Evolutionary conservation across 2,113 vertebrate species (phyloP).

Genomic region (Heterotis niloticus): DNA sequence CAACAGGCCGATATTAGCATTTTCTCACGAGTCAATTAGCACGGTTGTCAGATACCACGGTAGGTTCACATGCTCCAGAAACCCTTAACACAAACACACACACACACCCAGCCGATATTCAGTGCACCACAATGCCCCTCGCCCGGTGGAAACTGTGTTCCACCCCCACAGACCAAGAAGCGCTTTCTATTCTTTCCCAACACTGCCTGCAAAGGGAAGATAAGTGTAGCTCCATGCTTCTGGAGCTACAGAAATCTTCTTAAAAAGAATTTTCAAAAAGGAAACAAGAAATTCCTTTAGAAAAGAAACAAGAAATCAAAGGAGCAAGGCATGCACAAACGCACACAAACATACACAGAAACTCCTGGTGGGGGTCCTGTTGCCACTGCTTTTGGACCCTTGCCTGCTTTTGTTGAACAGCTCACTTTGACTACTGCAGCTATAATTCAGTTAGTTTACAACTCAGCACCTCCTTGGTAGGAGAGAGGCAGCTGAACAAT

Average conservation of each 20-base stretch:
- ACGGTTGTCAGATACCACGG: conserved; percentile 33
- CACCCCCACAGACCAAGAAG: neutral
- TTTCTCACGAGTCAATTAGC: conserved; percentile 48
- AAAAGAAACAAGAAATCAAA: neutral
- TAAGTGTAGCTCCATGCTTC: neutral
- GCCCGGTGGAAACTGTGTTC: too few relatives aligned
- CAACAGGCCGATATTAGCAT: conserved; percentile 34
- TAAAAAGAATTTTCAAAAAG: neutral
- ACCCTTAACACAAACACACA: neutral
- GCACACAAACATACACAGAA: neutral
- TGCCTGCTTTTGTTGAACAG: too few relatives aligned
- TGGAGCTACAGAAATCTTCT: neutral
- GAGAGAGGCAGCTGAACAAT: too few relatives aligned
- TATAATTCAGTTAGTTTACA: too few relatives aligned
- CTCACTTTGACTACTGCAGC: too few relatives aligned
- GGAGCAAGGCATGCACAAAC: neutral
- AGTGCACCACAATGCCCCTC: neutral
- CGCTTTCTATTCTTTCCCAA: neutral
- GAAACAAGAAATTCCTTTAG: neutral
- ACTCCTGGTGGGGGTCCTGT: too few relatives aligned
- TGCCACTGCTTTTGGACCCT: too few relatives aligned
- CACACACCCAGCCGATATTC: conserved; percentile 5
- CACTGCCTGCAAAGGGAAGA: conserved; percentile 6
- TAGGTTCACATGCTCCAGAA: conserved; percentile 29
- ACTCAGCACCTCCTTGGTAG: too few relatives aligned